phyloP scores from a whole-genome alignment of 2,113 vertebrate genomes.

The Petaurus breviceps region DNA sequence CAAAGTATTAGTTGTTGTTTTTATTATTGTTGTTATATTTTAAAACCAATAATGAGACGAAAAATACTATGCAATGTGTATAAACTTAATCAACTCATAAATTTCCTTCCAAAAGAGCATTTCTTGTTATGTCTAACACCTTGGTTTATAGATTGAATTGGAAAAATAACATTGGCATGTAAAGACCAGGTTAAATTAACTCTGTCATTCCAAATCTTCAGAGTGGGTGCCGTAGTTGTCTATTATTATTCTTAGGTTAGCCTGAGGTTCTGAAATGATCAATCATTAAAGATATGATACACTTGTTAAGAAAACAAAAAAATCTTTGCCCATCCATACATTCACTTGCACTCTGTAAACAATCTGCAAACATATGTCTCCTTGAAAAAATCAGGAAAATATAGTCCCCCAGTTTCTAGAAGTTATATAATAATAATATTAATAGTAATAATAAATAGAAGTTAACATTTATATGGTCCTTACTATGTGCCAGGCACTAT shows the following conservation, averaged over 20 bases:
- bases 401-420: not conserved
- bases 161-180: not conserved
- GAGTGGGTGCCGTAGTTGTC: too few relatives aligned
- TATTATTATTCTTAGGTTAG: too few relatives aligned
- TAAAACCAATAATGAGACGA: not conserved
- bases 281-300: too few relatives aligned
- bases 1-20: not conserved
- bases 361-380: not conserved
- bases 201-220: not conserved
- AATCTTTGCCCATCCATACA: not conserved
- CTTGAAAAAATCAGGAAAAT: not conserved
- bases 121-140: not conserved
- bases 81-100: not conserved
- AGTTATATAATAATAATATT: not conserved
- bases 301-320: not conserved
- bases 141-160: not conserved
- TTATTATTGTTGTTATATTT: not conserved
- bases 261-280: not conserved
- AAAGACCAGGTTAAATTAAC: not conserved
- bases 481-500: not conserved
- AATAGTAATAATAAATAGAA: not conserved
- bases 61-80: not conserved
- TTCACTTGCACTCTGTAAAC: not conserved
- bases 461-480: not conserved
- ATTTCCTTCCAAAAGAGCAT: not conserved